Conservation (phyloP, 1,140 invertebrate species). For the Agrypnia vestita region DNA sequence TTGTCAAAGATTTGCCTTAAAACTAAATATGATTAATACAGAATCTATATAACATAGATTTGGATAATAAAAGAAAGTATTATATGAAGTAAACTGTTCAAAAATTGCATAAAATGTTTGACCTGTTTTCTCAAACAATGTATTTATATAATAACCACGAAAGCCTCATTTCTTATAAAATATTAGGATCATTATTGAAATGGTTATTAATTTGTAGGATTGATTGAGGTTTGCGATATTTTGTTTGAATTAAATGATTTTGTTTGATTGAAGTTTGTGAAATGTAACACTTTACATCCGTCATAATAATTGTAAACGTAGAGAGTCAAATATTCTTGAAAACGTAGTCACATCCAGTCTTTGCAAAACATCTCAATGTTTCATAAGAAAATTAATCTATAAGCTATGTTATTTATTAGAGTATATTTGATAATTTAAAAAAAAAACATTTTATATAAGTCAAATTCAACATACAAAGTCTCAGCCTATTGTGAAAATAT, state of each 20-base stretch:
- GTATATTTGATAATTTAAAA: constrained; percentile 15
- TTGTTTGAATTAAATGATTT: neutral
- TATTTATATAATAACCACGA: constrained; percentile 14
- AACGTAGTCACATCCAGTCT: no score
- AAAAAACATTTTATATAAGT: neutral
- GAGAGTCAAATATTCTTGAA: no score
- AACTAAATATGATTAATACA: neutral
- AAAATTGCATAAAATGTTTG: no score
- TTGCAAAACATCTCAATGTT: no score
- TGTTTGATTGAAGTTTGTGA: no score
- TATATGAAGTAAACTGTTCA: neutral
- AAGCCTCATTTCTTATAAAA: constrained; percentile 34
- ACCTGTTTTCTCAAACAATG: constrained; percentile 1
- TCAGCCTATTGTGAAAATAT: constrained; percentile 6
- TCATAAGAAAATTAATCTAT: neutral
- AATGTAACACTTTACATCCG: no score
- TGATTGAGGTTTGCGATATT: constrained; percentile 25
- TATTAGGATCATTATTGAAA: constrained; percentile 34
- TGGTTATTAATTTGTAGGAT: constrained; percentile 21
- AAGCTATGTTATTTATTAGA: constrained; percentile 19
- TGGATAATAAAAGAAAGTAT: neutral
- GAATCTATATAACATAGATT: neutral
- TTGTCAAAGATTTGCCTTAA: neutral
- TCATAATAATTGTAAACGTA: no score
- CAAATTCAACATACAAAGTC: constrained; percentile 6